phyloP scores from a whole-genome alignment of 2,113 vertebrate species.

The Hemibagrus wyckioides region DNA sequence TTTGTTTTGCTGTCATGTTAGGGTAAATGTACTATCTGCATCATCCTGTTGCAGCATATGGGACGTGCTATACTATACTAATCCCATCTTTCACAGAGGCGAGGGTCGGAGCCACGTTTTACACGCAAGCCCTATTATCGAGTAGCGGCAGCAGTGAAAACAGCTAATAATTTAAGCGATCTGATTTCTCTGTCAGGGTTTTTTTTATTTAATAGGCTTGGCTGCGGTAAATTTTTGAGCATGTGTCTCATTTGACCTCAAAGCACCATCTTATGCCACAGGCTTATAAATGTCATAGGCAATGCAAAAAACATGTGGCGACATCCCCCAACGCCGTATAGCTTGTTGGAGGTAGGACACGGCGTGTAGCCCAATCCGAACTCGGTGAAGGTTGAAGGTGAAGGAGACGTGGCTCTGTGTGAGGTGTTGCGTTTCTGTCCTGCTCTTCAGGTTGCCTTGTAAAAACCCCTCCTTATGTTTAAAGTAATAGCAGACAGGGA shows the following conservation, averaged over 20 bases:
- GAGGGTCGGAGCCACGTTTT: slow-evolving; percentile 12
- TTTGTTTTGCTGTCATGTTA: slow-evolving; percentile 38
- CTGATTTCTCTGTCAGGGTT: slow-evolving; percentile 11
- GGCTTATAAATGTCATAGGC: slow-evolving; percentile 24
- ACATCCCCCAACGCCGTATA: slow-evolving; percentile 10
- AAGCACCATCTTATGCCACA: slow-evolving; percentile 11
- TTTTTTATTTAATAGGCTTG: neutral
- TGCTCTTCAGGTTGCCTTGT: slow-evolving; percentile 30
- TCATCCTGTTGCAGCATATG: slow-evolving; percentile 31
- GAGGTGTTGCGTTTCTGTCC: neutral
- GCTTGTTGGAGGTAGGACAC: slow-evolving; percentile 32
- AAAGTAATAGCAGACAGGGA: slow-evolving; percentile 23
- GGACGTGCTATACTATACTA: slow-evolving; percentile 24
- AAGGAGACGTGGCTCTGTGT: neutral
- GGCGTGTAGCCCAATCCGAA: slow-evolving; percentile 25
- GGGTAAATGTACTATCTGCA: slow-evolving; percentile 34
- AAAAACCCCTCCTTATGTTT: slow-evolving; percentile 43
- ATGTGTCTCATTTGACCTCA: slow-evolving; percentile 40
- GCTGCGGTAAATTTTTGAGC: slow-evolving; percentile 4
- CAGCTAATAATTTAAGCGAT: slow-evolving; percentile 15
- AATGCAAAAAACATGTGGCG: slow-evolving; percentile 34
- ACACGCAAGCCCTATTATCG: neutral
- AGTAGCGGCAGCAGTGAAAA: neutral
- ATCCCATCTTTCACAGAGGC: slow-evolving; percentile 5
- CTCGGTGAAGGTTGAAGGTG: slow-evolving; percentile 14